Percentiles rank a stretch among this genome's conserved stretches.
phyloP scores from a whole-genome alignment of 2,797 vertebrate species.

The Tragelaphus eurycerus region DNA sequence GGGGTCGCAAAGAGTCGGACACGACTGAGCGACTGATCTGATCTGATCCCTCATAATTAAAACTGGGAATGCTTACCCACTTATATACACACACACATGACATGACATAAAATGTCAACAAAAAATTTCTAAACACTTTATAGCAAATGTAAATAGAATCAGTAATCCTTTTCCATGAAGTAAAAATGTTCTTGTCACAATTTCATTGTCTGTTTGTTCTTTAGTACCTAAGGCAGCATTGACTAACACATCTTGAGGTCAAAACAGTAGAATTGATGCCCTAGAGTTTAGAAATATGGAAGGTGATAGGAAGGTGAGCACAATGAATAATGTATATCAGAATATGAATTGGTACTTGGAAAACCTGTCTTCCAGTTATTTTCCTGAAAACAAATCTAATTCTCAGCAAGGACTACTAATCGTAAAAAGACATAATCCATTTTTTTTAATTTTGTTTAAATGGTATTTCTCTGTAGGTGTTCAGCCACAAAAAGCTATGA shows the following conservation, averaged over 20 bases:
- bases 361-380: background rate
- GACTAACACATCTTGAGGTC: background rate
- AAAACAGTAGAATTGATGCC: background rate
- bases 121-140: background rate
- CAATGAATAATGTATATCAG: background rate
- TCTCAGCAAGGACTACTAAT: conserved; percentile 41
- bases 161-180: background rate
- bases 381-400: conserved; percentile 58
- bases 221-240: background rate
- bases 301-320: background rate
- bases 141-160: background rate
- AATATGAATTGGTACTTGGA: background rate
- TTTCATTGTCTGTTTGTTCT: background rate
- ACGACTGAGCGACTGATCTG: no score
- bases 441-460: conserved; percentile 14
- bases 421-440: conserved; percentile 28
- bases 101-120: background rate
- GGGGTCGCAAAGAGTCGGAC: no score
- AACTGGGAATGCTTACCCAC: background rate
- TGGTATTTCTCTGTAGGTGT: conserved; percentile 63
- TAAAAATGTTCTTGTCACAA: background rate
- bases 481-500: conserved; percentile 44
- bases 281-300: background rate
- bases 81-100: background rate
- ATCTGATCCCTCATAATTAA: background rate